Evolutionary conservation across 2,113 vertebrate genomes (phyloP).

Genomic region (Brachionichthys hirsutus): DNA sequence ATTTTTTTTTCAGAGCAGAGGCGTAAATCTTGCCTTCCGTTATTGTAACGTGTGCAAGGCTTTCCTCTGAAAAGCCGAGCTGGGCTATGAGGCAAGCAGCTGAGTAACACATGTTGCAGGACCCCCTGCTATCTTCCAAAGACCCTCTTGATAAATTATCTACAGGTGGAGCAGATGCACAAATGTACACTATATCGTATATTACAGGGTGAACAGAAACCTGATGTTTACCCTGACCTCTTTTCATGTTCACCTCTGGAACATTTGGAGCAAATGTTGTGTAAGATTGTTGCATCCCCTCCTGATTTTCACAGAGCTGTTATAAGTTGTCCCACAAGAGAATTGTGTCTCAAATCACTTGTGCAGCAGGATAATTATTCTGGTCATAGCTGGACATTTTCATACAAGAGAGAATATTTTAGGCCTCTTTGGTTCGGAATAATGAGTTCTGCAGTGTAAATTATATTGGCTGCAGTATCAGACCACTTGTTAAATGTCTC

Average conservation of each 20-base stretch:
- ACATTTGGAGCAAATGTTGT: slow-evolving; percentile 3
- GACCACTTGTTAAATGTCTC: slow-evolving; percentile 30
- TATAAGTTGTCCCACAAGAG: slow-evolving; percentile 24
- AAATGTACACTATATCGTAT: slow-evolving; percentile 73
- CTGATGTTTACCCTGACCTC: slow-evolving; percentile 36
- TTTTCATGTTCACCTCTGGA: neutral
- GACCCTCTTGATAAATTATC: slow-evolving; percentile 79
- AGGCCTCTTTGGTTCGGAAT: slow-evolving; percentile 53
- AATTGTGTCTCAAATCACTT: slow-evolving; percentile 2
- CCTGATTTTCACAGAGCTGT: slow-evolving; percentile 35
- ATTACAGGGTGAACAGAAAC: slow-evolving; percentile 19
- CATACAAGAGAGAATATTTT: slow-evolving; percentile 63
- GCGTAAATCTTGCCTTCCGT: slow-evolving; percentile 85
- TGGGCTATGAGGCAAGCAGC: slow-evolving; percentile 71
- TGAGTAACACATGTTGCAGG: slow-evolving; percentile 83
- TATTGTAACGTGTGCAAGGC: slow-evolving; percentile 74
- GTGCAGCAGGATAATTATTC: slow-evolving; percentile 24
- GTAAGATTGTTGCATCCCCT: slow-evolving; percentile 9
- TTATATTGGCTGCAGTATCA: slow-evolving; percentile 42
- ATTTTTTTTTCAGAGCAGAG: slow-evolving; percentile 44
- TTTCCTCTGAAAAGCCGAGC: slow-evolving; percentile 63
- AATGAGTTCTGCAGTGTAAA: slow-evolving; percentile 61
- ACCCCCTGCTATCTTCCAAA: slow-evolving; percentile 73
- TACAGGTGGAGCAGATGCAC: slow-evolving; percentile 76
- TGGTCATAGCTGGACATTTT: slow-evolving; percentile 41